Conservation (phyloP, 2,797 vertebrate genomes). For the Buphagus erythrorhynchus region DNA sequence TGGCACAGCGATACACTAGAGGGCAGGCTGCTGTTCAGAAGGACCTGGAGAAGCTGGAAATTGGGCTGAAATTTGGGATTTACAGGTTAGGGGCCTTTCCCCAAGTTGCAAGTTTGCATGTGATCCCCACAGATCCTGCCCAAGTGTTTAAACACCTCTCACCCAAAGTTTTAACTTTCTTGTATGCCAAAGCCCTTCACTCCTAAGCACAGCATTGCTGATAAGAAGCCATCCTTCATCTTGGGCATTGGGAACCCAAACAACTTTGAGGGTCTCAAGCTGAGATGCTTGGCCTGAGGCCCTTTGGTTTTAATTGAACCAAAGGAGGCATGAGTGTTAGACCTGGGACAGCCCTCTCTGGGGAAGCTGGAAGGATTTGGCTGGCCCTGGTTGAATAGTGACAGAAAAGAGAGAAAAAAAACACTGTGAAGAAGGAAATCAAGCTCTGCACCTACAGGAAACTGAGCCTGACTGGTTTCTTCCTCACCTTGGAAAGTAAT, state of each 20-base stretch:
- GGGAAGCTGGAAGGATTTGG: background rate
- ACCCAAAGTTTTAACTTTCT: background rate
- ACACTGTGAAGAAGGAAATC: background rate
- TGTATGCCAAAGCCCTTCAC: background rate
- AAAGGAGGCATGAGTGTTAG: background rate
- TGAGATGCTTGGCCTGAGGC: background rate
- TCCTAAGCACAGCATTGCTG: background rate
- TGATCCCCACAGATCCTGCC: background rate
- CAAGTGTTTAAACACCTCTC: background rate
- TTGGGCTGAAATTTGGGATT: background rate
- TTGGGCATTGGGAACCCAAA: background rate
- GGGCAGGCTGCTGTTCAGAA: background rate
- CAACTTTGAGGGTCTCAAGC: background rate
- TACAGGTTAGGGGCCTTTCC: background rate
- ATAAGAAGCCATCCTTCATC: background rate
- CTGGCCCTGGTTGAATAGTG: background rate
- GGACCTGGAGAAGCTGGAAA: background rate
- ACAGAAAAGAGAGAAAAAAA: background rate
- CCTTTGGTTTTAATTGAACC: background rate
- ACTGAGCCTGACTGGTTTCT: background rate
- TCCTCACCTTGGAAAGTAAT: background rate
- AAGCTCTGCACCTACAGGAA: background rate
- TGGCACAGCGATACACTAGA: accelerated
- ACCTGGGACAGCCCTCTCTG: background rate
- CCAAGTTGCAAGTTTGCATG: accelerated